Percentiles rank a stretch among this genome's conserved stretches.
Conservation (phyloP, 2,113 vertebrate genomes). For the Columba livia region DNA sequence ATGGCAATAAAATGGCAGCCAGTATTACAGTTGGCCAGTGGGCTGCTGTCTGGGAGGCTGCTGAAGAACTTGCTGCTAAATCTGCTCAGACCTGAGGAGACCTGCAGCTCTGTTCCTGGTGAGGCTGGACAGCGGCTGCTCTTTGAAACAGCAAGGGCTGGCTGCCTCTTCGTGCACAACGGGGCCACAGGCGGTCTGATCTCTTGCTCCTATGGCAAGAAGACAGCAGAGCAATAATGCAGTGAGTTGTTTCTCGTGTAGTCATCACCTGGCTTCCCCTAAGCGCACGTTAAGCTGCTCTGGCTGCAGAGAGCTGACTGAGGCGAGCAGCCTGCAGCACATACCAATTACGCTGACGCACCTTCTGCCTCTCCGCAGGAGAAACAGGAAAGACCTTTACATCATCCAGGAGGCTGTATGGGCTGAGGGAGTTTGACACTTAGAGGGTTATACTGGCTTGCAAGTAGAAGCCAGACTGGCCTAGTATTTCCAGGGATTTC, state of each 20-base stretch:
- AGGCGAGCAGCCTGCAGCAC: background rate
- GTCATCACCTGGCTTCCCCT: background rate
- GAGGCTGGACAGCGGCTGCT: background rate
- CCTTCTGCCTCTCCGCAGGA: background rate
- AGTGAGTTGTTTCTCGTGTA: background rate
- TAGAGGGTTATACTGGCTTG: background rate
- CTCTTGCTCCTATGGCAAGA: background rate
- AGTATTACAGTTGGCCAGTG: background rate
- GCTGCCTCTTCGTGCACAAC: background rate
- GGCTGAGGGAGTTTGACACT: background rate
- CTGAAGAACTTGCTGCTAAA: background rate
- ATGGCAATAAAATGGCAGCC: background rate
- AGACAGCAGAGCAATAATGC: rapidly evolving
- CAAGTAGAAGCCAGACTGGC: background rate
- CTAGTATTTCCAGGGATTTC: slow-evolving; percentile 35
- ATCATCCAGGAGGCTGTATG: background rate
- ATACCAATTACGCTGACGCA: background rate
- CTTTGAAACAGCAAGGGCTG: background rate
- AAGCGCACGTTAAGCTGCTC: background rate
- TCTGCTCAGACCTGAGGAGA: background rate
- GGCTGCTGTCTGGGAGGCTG: background rate
- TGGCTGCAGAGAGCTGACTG: background rate
- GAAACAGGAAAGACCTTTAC: slow-evolving; percentile 34
- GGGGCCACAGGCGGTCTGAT: background rate
- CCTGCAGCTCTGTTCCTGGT: background rate